These are phyloP conservation scores for Ctenochaetus hawaiiensis DNA, from an alignment of 2,797 vertebrate genomes.

Conservation along the genomic window DNA sequence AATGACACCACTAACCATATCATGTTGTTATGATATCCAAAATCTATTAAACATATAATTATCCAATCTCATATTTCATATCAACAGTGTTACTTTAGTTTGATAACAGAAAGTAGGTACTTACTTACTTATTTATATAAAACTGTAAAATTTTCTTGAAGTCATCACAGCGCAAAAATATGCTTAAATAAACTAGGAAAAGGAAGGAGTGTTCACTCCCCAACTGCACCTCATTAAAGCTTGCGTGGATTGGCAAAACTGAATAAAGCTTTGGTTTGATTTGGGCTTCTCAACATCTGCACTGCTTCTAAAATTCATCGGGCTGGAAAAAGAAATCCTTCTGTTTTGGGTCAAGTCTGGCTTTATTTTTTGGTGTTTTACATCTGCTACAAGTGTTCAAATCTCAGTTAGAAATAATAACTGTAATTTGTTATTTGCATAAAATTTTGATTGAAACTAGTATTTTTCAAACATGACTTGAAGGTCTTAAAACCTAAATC, in stretches of 20 bases:
- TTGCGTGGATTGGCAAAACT: neutral
- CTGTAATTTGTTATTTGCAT: neutral
- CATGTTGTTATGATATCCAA: too few relatives aligned
- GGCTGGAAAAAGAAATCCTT: neutral
- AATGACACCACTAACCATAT: too few relatives aligned
- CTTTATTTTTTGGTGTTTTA: neutral
- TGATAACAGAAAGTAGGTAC: too few relatives aligned
- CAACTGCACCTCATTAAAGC: neutral
- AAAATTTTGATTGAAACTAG: neutral
- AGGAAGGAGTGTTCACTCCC: neutral
- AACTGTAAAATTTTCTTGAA: neutral
- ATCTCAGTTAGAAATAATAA: too few relatives aligned
- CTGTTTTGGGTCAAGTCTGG: neutral
- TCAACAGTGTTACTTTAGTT: too few relatives aligned
- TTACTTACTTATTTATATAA: too few relatives aligned
- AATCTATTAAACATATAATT: too few relatives aligned
- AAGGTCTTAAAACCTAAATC: neutral
- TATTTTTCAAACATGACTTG: neutral
- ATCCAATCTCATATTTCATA: too few relatives aligned
- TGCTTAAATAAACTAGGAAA: neutral
- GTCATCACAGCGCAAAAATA: neutral
- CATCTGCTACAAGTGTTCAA: too few relatives aligned
- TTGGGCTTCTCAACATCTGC: neutral
- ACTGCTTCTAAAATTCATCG: neutral
- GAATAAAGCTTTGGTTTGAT: neutral